These are phyloP conservation scores for Saxidomus purpurata DNA, from an alignment of 1,140 invertebrate species.

Conservation along the genomic window DNA sequence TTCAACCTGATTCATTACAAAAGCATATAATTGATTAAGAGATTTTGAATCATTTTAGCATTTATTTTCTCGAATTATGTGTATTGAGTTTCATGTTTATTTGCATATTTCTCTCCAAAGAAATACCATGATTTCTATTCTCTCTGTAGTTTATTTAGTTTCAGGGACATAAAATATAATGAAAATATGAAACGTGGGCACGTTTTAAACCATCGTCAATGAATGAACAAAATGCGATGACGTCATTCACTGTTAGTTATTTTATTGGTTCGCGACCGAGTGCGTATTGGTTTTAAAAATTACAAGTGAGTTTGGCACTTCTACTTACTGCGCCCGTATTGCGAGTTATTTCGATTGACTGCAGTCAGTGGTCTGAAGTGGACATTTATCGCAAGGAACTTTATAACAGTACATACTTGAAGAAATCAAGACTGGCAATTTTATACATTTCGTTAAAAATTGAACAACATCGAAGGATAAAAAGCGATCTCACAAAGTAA, in stretches of 20 bases:
- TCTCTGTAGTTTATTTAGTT: neutral
- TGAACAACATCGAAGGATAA: neutral
- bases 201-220: neutral
- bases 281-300: slow-evolving; percentile 11
- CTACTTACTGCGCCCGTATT: neutral
- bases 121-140: neutral
- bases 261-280: slow-evolving; percentile 1
- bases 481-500: neutral
- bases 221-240: neutral
- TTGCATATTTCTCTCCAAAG: neutral
- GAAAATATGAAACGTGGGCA: slow-evolving; percentile 4
- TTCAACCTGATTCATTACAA: no score
- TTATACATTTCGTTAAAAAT: neutral
- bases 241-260: neutral
- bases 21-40: no score
- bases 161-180: neutral
- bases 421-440: neutral
- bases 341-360: neutral
- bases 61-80: no score
- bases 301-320: neutral
- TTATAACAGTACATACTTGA: neutral
- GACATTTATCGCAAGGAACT: neutral
- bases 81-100: no score
- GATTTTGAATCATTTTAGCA: no score
- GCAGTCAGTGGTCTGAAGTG: neutral